These are phyloP conservation scores for Nestor notabilis DNA, from an alignment of 2,113 vertebrate genomes.

Conservation along the genomic window DNA sequence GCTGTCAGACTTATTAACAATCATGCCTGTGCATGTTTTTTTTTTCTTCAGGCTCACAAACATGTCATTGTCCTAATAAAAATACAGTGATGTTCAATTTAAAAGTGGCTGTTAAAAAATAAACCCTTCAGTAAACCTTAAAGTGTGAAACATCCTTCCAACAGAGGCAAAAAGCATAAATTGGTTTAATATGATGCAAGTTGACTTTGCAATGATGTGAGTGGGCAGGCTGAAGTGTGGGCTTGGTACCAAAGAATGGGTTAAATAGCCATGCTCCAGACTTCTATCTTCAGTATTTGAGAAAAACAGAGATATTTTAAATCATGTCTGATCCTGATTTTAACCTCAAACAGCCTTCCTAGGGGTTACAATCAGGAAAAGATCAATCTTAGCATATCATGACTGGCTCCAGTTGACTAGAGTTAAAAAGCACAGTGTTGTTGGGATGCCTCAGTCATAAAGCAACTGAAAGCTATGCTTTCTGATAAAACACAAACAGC, in stretches of 20 bases:
- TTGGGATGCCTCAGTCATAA: background rate
- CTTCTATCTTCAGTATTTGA: background rate
- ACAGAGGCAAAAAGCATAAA: background rate
- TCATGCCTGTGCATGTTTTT: fast-evolving
- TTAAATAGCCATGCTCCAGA: background rate
- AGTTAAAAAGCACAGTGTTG: background rate
- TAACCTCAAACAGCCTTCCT: background rate
- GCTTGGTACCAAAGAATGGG: background rate
- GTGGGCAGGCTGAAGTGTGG: background rate
- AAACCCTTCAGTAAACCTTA: background rate
- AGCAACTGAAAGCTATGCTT: background rate
- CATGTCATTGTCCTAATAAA: background rate
- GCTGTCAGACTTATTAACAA: conserved; percentile 14
- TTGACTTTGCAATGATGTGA: background rate
- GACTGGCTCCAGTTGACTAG: background rate
- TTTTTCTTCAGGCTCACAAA: background rate
- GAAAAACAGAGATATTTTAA: background rate
- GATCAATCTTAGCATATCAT: background rate
- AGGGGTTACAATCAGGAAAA: background rate
- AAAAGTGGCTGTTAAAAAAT: background rate
- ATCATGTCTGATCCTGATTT: background rate
- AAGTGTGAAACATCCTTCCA: background rate
- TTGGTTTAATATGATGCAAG: background rate
- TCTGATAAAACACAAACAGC: background rate
- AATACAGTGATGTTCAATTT: background rate